Conservation (phyloP, 1,140 invertebrate species). For the Drosophila subobscura region DNA sequence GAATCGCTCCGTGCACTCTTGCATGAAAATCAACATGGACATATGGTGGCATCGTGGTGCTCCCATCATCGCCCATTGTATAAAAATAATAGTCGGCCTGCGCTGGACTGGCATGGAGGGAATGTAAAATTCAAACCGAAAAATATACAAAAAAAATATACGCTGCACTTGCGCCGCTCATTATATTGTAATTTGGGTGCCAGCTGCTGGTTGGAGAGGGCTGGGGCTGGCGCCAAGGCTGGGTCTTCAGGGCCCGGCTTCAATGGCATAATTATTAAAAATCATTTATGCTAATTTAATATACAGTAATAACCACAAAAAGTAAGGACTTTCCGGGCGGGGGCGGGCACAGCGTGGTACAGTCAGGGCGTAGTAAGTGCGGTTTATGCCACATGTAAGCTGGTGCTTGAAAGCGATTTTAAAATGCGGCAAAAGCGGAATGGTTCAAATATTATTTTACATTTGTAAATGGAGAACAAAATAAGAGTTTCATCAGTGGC, state of each 20-base stretch:
- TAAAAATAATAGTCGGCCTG: conserved; percentile 76
- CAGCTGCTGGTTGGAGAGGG: conserved; percentile 49
- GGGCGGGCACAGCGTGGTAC: not conserved
- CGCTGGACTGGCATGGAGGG: conserved; percentile 18
- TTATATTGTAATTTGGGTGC: conserved; percentile 78
- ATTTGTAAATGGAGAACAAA: conserved; percentile 43
- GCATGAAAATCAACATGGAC: conserved; percentile 51
- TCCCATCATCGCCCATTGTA: conserved; percentile 67
- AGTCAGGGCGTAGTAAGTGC: conserved; percentile 24
- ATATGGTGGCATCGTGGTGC: conserved; percentile 3
- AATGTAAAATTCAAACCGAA: conserved; percentile 73
- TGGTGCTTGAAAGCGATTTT: conserved; percentile 39
- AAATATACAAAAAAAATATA: conserved; percentile 43
- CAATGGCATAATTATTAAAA: conserved; percentile 79
- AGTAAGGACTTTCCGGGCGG: conserved; percentile 31
- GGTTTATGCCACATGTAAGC: conserved; percentile 47
- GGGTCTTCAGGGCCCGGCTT: conserved; percentile 35
- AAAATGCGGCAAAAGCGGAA: conserved; percentile 32
- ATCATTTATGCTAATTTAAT: conserved; percentile 82
- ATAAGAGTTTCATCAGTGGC: conserved; percentile 11
- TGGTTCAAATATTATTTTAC: conserved; percentile 33
- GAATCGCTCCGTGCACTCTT: conserved; percentile 45
- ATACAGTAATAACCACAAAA: conserved; percentile 79
- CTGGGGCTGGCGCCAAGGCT: conserved; percentile 6
- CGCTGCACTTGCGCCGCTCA: conserved; percentile 76